Evolutionary conservation across 2,888 invertebrate species (phyloP).

Genomic region (Drosophila cognata): DNA sequence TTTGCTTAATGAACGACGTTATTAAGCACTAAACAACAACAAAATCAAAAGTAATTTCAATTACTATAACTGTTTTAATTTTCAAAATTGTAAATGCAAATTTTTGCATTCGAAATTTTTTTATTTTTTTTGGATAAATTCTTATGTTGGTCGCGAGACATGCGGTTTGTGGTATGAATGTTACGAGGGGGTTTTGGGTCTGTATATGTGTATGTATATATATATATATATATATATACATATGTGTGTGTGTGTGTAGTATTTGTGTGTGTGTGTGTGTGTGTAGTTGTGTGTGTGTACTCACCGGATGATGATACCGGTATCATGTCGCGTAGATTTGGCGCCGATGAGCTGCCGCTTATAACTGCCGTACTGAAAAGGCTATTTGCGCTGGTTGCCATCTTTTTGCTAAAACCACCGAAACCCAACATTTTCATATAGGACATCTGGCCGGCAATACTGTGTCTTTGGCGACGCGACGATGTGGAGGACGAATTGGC

Average conservation of each 20-base stretch:
- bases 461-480: constrained; percentile 95
- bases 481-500: constrained; percentile 84
- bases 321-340: constrained; percentile 94
- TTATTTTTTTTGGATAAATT: not conserved
- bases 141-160: not conserved
- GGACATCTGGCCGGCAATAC: constrained; percentile 97
- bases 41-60: not conserved
- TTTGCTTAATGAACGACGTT: not conserved
- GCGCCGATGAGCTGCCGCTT: constrained; percentile 96
- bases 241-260: not conserved
- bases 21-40: no score
- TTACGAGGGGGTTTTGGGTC: not conserved
- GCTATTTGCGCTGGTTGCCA: constrained; percentile 90
- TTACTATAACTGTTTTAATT: not conserved
- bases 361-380: constrained; percentile 98
- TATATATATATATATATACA: not conserved
- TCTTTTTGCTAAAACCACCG: constrained; percentile 89
- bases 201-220: not conserved
- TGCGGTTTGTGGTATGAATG: not conserved
- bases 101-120: not conserved
- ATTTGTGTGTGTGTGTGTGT: not conserved
- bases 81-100: not conserved
- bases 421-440: constrained; percentile 96
- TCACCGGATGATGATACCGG: constrained; percentile 92
- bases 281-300: constrained; percentile 63